Evolutionary conservation across 1,140 invertebrate species (phyloP).

Genomic region (Achatina immaculata): DNA sequence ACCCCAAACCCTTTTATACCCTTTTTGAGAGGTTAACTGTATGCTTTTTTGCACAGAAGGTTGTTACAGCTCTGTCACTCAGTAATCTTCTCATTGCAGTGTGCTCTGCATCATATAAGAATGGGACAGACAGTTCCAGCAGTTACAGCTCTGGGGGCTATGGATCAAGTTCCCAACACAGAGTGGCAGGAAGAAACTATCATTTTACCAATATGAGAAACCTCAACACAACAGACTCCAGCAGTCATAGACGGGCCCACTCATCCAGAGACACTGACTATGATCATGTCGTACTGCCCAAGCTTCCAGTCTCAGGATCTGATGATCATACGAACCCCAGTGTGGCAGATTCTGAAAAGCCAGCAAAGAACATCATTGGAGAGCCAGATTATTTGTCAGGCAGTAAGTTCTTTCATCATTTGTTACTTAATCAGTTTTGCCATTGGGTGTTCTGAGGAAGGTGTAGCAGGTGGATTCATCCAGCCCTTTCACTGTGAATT

Average conservation of each 20-base stretch:
- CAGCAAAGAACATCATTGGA: background rate
- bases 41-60: too few relatives aligned
- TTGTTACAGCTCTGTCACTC: too few relatives aligned
- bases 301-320: background rate
- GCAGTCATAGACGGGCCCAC: background rate
- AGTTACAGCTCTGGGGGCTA: too few relatives aligned
- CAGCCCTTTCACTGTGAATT: too few relatives aligned
- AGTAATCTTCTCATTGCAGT: background rate
- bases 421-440: too few relatives aligned
- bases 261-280: background rate
- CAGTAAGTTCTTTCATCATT: background rate
- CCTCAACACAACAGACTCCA: background rate
- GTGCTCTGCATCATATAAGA: background rate
- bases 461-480: too few relatives aligned
- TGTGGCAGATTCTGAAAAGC: background rate
- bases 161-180: too few relatives aligned
- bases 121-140: background rate
- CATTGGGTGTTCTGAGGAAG: too few relatives aligned
- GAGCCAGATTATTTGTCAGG: background rate
- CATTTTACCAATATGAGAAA: too few relatives aligned
- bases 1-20: too few relatives aligned
- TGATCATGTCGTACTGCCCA: background rate
- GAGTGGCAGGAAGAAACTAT: too few relatives aligned
- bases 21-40: too few relatives aligned
- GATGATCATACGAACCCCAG: background rate